A percentile compares a stretch with the other conserved stretches of the same genome.
Evolutionary conservation across 2,888 invertebrate species (phyloP).

Genomic region (Amiota mariae): DNA sequence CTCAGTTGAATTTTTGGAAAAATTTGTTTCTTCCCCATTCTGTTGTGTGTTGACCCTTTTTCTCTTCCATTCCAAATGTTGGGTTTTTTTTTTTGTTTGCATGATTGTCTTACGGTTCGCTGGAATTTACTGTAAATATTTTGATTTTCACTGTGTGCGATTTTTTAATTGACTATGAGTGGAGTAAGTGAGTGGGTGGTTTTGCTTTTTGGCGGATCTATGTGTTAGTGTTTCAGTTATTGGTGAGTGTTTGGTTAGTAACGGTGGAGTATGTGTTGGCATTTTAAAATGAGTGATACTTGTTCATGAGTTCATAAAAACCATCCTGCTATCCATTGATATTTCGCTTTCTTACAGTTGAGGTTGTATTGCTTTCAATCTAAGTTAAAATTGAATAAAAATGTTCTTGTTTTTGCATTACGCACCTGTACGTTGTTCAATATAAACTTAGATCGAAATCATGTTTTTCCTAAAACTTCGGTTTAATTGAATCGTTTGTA

Average conservation of each 20-base stretch:
- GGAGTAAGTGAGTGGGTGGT: slow-evolving; percentile 2
- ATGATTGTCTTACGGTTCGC: slow-evolving; percentile 1
- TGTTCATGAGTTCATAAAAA: too few species aligned
- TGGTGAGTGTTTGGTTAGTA: background rate
- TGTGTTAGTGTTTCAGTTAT: background rate
- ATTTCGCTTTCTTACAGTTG: too few species aligned
- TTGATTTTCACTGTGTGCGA: slow-evolving; percentile 60
- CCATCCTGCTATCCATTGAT: too few species aligned
- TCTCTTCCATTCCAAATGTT: background rate
- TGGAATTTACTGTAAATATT: slow-evolving; percentile 64
- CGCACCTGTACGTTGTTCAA: too few species aligned
- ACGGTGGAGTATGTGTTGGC: too few species aligned
- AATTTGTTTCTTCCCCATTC: background rate
- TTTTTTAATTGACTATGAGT: slow-evolving; percentile 66
- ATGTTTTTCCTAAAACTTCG: too few species aligned
- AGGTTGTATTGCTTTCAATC: too few species aligned
- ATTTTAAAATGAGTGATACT: too few species aligned
- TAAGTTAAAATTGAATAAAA: too few species aligned
- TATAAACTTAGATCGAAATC: too few species aligned
- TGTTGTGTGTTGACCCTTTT: background rate
- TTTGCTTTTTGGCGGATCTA: background rate
- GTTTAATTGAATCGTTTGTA: too few species aligned
- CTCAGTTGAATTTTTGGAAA: background rate
- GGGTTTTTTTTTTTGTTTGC: background rate
- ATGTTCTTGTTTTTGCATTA: too few species aligned